These are phyloP conservation scores for Brevipalpus yothersi DNA, from an alignment of 1,140 invertebrate genomes.

Conservation along the genomic window DNA sequence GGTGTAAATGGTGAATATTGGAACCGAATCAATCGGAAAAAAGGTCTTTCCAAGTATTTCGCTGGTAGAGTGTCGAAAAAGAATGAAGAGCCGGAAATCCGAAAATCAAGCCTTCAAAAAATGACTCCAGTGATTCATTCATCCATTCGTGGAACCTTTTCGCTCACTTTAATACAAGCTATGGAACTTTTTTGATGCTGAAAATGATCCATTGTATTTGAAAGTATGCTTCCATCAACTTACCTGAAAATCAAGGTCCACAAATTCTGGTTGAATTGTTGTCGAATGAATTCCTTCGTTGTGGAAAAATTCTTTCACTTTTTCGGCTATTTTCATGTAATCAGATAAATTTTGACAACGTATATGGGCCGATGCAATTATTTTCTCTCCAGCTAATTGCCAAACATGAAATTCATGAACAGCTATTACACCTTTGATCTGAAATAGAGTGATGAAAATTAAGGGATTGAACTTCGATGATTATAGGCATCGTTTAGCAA, in stretches of 20 bases:
- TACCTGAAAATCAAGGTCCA: slow-evolving; percentile 9
- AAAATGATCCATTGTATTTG: too few relatives aligned
- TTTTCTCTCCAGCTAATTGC: slow-evolving; percentile 28
- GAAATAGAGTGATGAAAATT: neutral
- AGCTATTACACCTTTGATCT: slow-evolving; percentile 27
- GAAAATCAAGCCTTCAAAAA: too few relatives aligned
- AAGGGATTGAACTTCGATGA: too few relatives aligned
- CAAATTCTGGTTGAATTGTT: slow-evolving; percentile 31
- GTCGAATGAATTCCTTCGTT: slow-evolving; percentile 30
- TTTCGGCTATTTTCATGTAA: slow-evolving; percentile 36
- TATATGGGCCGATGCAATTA: slow-evolving; percentile 31
- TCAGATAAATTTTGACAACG: slow-evolving; percentile 24
- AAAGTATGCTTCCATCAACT: neutral
- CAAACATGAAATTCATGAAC: slow-evolving; percentile 34
- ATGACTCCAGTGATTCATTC: too few relatives aligned
- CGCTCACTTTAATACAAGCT: too few relatives aligned
- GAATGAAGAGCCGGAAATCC: too few relatives aligned
- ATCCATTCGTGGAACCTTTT: too few relatives aligned
- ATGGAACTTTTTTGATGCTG: too few relatives aligned
- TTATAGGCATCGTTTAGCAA: neutral
- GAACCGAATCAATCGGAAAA: too few relatives aligned
- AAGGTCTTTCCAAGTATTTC: too few relatives aligned
- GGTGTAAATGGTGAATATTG: too few relatives aligned
- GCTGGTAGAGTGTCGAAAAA: too few relatives aligned
- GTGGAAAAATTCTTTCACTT: slow-evolving; percentile 55